These are phyloP conservation scores for Bombus haemorrhoidalis DNA, from an alignment of 1,140 invertebrate species.

Conservation along the genomic window DNA sequence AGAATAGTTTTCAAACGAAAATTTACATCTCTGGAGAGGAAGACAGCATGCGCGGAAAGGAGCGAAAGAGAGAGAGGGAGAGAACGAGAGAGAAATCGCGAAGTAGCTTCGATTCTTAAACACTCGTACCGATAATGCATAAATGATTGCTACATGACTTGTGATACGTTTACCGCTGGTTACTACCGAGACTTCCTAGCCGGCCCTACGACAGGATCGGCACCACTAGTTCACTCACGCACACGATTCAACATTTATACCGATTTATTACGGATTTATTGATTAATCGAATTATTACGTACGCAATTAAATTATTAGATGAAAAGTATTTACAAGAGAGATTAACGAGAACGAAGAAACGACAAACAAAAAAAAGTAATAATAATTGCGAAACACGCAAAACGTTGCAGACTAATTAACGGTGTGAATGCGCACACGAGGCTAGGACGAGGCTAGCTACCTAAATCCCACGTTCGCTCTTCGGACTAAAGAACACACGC, in stretches of 20 bases:
- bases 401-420: constrained; percentile 59
- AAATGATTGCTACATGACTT: constrained; percentile 82
- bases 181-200: constrained; percentile 83
- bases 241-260: constrained; percentile 81
- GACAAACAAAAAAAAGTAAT: constrained; percentile 40
- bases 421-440: constrained; percentile 77
- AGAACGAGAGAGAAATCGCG: background rate
- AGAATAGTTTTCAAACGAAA: constrained; percentile 2
- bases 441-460: constrained; percentile 82
- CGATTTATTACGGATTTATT: constrained; percentile 80
- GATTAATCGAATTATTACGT: constrained; percentile 77
- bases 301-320: constrained; percentile 75
- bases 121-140: constrained; percentile 76
- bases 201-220: constrained; percentile 71
- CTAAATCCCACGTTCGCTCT: constrained; percentile 73
- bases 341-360: constrained; percentile 53
- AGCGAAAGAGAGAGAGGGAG: background rate
- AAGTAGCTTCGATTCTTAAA: constrained; percentile 65
- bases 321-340: constrained; percentile 66
- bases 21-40: background rate
- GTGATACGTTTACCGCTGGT: constrained; percentile 84
- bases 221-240: constrained; percentile 83
- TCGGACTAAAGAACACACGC: constrained; percentile 55
- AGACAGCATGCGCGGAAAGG: background rate
- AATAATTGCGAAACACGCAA: constrained; percentile 24